Evolutionary conservation across 2,797 vertebrate genomes (phyloP).

Genomic region (Columba guinea): DNA sequence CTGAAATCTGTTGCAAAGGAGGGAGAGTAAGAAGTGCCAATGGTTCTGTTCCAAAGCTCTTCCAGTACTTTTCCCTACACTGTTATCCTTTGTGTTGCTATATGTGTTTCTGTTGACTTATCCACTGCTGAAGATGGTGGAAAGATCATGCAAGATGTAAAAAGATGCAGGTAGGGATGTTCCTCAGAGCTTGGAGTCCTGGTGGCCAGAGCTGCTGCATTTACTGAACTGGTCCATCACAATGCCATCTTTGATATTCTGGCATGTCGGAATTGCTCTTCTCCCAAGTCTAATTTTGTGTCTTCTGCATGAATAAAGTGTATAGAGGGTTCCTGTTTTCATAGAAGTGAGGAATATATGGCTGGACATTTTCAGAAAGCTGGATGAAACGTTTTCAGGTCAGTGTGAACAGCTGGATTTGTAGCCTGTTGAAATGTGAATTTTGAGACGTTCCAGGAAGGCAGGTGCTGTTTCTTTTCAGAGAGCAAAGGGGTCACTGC

Average conservation of each 20-base stretch:
- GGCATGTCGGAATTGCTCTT: not conserved
- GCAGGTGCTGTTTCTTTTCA: not conserved
- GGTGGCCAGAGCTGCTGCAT: not conserved
- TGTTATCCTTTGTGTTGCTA: not conserved
- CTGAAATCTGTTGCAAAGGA: not conserved
- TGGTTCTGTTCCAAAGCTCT: not conserved
- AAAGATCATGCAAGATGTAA: not conserved
- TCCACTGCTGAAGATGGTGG: not conserved
- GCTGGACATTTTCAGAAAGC: not conserved
- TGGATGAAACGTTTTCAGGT: not conserved
- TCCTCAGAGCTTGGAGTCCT: not conserved
- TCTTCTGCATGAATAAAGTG: not conserved
- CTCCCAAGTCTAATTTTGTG: not conserved
- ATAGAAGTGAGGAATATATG: not conserved
- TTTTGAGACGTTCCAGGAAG: not conserved
- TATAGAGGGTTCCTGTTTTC: not conserved
- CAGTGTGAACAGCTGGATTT: not conserved
- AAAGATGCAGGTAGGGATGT: not conserved
- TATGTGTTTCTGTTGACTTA: not conserved
- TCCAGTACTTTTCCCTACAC: not conserved
- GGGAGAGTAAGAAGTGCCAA: not conserved
- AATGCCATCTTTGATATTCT: not conserved
- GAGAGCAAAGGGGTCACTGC: not conserved
- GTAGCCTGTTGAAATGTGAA: not conserved
- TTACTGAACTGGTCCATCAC: not conserved